These are phyloP conservation scores for Patella vulgata DNA, from an alignment of 1,140 invertebrate species.

Conservation along the genomic window DNA sequence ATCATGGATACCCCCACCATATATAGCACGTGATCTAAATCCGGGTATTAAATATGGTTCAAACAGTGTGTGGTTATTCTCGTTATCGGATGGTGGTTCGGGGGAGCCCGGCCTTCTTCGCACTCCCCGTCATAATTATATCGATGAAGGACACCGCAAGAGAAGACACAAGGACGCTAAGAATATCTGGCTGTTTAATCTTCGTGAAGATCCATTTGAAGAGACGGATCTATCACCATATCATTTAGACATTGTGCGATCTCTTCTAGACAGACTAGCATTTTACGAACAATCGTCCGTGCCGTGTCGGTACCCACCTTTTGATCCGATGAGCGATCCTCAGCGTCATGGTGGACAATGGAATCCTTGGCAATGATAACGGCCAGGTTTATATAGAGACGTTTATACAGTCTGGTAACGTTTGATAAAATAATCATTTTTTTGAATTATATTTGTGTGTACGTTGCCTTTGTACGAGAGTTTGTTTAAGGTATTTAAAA, in stretches of 20 bases:
- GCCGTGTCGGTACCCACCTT: slow-evolving; percentile 32
- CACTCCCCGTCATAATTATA: too few relatives aligned
- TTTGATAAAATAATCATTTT: too few relatives aligned
- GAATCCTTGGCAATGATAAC: slow-evolving; percentile 53
- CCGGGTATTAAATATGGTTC: not conserved
- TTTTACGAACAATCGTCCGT: slow-evolving; percentile 48
- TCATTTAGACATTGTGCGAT: slow-evolving; percentile 30
- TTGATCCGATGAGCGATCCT: slow-evolving; percentile 47
- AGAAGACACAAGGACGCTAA: slow-evolving; percentile 17
- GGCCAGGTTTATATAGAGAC: too few relatives aligned
- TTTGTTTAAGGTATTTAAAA: too few relatives aligned
- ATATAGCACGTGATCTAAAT: not conserved
- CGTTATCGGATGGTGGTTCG: too few relatives aligned
- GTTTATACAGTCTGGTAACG: too few relatives aligned
- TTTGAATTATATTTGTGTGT: too few relatives aligned
- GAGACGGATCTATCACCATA: slow-evolving; percentile 35
- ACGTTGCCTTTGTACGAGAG: too few relatives aligned
- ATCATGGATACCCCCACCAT: slow-evolving; percentile 32
- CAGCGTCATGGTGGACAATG: slow-evolving; percentile 49
- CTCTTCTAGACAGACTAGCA: slow-evolving; percentile 40
- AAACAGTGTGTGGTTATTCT: too few relatives aligned
- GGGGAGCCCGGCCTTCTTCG: too few relatives aligned
- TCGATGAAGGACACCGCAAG: too few relatives aligned
- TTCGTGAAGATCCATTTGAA: slow-evolving; percentile 37
- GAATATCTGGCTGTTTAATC: slow-evolving; percentile 56